Conservation (phyloP, 1,140 invertebrate genomes). For the Tribolium madens region DNA sequence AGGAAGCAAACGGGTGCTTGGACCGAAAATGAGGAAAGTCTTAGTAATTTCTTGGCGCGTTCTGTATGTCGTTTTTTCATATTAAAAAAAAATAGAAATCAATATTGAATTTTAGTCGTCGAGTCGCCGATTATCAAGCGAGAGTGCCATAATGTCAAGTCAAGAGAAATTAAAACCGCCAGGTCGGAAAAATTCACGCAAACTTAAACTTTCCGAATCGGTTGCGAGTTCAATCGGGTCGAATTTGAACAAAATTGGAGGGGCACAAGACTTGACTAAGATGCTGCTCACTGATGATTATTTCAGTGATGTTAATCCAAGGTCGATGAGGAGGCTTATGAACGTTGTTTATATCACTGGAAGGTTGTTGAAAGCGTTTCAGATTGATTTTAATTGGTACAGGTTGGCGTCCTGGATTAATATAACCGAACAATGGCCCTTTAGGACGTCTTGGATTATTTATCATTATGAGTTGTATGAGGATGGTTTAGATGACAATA, state of each 20-base stretch:
- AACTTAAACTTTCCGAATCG: conserved; percentile 85
- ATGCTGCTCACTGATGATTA: conserved; percentile 95
- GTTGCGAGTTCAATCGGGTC: conserved; percentile 91
- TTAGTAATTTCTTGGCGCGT: conserved; percentile 60
- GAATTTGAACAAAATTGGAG: conserved; percentile 82
- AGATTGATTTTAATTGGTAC: conserved; percentile 99
- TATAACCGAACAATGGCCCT: conserved; percentile 98
- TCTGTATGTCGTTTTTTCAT: conserved; percentile 55
- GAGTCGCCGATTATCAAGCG: conserved; percentile 80
- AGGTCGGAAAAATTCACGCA: conserved; percentile 72
- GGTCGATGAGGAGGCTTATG: conserved; percentile 96
- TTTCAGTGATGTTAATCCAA: conserved; percentile 97
- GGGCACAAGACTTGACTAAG: conserved; percentile 81
- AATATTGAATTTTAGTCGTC: conserved; percentile 66
- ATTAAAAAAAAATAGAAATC: neutral
- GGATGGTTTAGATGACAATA: conserved; percentile 86
- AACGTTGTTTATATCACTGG: conserved; percentile 98
- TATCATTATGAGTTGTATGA: conserved; percentile 92
- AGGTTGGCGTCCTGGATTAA: conserved; percentile 97
- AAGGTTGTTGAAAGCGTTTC: conserved; percentile 95
- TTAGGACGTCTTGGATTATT: conserved; percentile 97
- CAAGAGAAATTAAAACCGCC: conserved; percentile 75
- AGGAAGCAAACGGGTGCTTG: conserved; percentile 57
- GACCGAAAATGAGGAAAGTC: conserved; percentile 67
- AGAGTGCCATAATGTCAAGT: conserved; percentile 83